Evolutionary conservation across 2,888 invertebrate species (phyloP).

Genomic region (Cheilosia soror): DNA sequence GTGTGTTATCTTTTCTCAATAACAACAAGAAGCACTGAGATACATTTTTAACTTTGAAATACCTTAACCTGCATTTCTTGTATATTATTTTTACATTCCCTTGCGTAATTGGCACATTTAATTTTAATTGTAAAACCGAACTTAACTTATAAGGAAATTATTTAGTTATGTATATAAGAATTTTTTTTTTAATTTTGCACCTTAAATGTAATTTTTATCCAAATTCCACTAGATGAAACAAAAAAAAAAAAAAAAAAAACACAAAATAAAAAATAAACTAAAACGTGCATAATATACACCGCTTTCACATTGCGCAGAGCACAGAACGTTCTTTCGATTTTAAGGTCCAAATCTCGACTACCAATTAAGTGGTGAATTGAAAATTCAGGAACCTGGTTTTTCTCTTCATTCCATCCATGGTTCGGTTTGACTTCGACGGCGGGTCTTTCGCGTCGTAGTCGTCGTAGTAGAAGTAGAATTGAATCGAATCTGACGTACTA

Average conservation of each 20-base stretch:
- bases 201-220: conserved; percentile 25
- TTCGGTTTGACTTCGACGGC: neutral
- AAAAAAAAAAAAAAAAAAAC: neutral
- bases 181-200: neutral
- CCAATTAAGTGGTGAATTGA: conserved; percentile 75
- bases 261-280: conserved; percentile 25
- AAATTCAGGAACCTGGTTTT: conserved; percentile 75
- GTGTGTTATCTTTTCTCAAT: conserved; percentile 24
- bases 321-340: conserved; percentile 74
- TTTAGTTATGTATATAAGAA: neutral
- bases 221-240: conserved; percentile 33
- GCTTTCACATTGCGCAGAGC: conserved; percentile 63
- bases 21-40: conserved; percentile 33
- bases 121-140: neutral
- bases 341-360: conserved; percentile 76
- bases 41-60: conserved; percentile 28
- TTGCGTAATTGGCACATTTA: conserved; percentile 31
- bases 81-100: neutral
- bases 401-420: conserved; percentile 64
- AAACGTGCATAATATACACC: conserved; percentile 55
- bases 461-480: conserved; percentile 56
- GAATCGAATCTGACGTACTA: conserved; percentile 70
- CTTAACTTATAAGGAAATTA: neutral
- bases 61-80: conserved; percentile 9
- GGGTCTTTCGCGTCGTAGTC: conserved; percentile 36